Evolutionary conservation across 2,888 invertebrate genomes (phyloP).

Genomic region (Prosopocoilus inquinatus): DNA sequence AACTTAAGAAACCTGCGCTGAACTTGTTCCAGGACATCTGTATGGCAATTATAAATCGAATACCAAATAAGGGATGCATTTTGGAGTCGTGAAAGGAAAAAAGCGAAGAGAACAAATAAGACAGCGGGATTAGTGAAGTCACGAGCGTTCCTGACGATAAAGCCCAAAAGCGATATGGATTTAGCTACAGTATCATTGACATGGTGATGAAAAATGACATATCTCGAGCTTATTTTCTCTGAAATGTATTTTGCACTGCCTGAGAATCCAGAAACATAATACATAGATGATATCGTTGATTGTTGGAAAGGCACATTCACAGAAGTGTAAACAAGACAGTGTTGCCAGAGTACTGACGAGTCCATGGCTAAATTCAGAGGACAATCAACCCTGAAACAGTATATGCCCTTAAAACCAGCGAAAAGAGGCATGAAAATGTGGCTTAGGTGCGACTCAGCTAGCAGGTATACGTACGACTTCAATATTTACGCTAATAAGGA

Average conservation of each 20-base stretch:
- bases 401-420: constrained; percentile 10
- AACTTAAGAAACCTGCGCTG: too few species aligned
- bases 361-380: constrained; percentile 18
- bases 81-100: too few species aligned
- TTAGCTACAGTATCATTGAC: too few species aligned
- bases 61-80: too few species aligned
- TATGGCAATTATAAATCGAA: too few species aligned
- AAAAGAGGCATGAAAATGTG: constrained; percentile 8
- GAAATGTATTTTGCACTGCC: constrained; percentile 18
- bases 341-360: constrained; percentile 11
- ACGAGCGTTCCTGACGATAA: too few species aligned
- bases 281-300: constrained; percentile 24
- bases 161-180: too few species aligned
- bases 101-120: too few species aligned
- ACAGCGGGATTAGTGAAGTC: too few species aligned
- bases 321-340: constrained; percentile 18
- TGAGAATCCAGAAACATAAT: constrained; percentile 24
- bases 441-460: constrained; percentile 18
- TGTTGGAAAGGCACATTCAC: constrained; percentile 27
- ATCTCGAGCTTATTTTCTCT: not conserved
- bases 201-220: too few species aligned
- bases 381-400: constrained; percentile 9
- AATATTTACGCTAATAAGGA: constrained; percentile 22
- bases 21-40: too few species aligned
- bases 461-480: constrained; percentile 21